Base-by-base conservation (phyloP, 2,888 invertebrate species). In the Petrophora chlorosata region DNA sequence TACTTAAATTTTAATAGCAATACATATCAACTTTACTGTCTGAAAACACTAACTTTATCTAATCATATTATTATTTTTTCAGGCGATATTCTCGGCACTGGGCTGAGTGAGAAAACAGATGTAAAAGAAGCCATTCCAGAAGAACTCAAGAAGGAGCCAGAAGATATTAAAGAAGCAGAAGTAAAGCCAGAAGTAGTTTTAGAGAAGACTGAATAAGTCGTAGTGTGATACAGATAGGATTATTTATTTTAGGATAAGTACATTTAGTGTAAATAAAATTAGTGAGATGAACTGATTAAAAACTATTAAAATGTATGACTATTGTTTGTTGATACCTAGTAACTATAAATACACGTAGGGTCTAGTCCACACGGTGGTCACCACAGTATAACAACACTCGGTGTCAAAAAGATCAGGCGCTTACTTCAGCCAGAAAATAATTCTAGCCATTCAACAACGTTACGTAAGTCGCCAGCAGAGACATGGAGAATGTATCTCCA, bases 201-300 rank as follows among this genome's bases (percentile, higher is more conserved):
- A 52, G 68, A 76, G 22, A 84, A 84, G 84, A 80, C 84, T 84
- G 83, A 84, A 73, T 80, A 75, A 77, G 72, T 79, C 76, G 58
- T 73, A 76, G 74, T 74, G 79, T 74, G 76, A 76, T 79, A 70
- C 33, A 44, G 15, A 58, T 63, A 63, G 54, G 56, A 50, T 68
- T 66, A 67, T 58, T 63, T 67, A 74, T 66, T 69, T 58, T 70
- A 67, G 67, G 57, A 53, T 65, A 67, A 68, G 55, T n/a, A n/a
- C n/a, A 49, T 35, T 51, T 59, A 61, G 47, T 57, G 45, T 53
- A 53, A 57, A 53, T 51, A 50, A 1, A 10, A 48, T 15, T 47
- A 25, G 9, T 4, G 35, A 35, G 15, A 25, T 15, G 5, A 35
- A 7, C 10, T 8, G 33, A 33, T 23, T 8, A 10, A 25, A 5